Conservation (phyloP, 2,888 invertebrate species). For the Teinopalpus imperialis region DNA sequence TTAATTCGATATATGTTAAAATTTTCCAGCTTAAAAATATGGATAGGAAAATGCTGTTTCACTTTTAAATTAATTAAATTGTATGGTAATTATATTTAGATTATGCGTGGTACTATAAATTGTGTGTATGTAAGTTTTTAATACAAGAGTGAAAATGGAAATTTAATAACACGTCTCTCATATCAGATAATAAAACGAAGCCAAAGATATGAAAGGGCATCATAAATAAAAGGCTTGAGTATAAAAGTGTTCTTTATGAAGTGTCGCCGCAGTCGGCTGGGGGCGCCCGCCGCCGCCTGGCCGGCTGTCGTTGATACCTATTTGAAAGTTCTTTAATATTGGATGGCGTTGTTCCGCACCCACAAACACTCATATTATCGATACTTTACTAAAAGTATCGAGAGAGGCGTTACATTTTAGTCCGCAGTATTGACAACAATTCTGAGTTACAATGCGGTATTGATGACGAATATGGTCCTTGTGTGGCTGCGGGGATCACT, state of each 20-base stretch:
- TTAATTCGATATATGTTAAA: no score
- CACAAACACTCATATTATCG: constrained; percentile 43
- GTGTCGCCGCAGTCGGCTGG: constrained; percentile 64
- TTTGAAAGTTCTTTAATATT: constrained; percentile 78
- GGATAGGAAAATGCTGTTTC: no score
- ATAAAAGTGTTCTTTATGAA: constrained; percentile 81
- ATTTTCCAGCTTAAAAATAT: no score
- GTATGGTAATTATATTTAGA: no score
- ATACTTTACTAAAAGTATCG: constrained; percentile 45
- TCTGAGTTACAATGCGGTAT: no score
- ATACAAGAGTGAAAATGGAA: constrained; percentile 35
- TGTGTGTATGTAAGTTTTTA: constrained; percentile 13
- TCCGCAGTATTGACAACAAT: no score
- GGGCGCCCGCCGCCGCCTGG: constrained; percentile 41
- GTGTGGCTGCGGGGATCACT: no score
- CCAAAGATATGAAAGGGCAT: constrained; percentile 68
- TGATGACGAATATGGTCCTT: no score
- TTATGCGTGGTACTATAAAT: no score
- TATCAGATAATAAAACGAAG: constrained; percentile 65
- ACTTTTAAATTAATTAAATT: no score
- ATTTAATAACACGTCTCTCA: constrained; percentile 55
- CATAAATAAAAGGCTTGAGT: constrained; percentile 78
- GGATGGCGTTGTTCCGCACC: constrained; percentile 46
- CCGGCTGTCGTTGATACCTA: constrained; percentile 72
- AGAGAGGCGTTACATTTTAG: no score